phyloP scores from a whole-genome alignment of 2,113 vertebrate species.

The Pachycephala philippinensis region DNA sequence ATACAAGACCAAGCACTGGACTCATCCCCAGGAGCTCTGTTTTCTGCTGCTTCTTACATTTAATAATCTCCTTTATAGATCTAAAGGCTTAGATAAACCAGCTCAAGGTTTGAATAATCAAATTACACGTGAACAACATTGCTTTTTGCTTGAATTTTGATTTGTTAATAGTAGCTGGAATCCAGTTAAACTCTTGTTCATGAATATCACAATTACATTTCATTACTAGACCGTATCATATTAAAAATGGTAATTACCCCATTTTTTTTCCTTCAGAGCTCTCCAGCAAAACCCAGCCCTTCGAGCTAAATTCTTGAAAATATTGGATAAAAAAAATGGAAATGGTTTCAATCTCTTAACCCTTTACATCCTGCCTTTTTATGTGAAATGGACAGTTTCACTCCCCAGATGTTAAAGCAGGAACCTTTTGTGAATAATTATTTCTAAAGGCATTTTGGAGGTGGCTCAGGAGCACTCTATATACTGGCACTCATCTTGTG shows the following conservation, averaged over 20 bases:
- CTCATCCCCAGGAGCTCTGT: neutral
- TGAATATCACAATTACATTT: neutral
- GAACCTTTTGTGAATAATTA: neutral
- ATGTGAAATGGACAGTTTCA: neutral
- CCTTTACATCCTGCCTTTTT: neutral
- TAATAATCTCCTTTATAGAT: neutral
- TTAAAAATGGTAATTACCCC: neutral
- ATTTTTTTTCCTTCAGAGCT: neutral
- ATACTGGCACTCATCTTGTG: neutral
- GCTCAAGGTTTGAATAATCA: neutral
- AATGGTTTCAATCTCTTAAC: neutral
- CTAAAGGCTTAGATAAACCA: neutral
- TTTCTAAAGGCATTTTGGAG: slow-evolving; percentile 46
- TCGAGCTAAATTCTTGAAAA: neutral
- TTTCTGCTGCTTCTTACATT: neutral
- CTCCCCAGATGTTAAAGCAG: slow-evolving; percentile 7
- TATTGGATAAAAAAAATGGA: neutral
- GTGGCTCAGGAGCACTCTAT: slow-evolving; percentile 22
- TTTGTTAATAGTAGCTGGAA: neutral
- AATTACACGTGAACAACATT: neutral
- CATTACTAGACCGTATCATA: neutral
- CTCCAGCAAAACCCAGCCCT: neutral
- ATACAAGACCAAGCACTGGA: neutral
- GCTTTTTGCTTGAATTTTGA: neutral
- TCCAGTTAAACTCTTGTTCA: neutral